phyloP scores from a whole-genome alignment of 2,888 invertebrate genomes.

The Mongoloraphidia duomilia region DNA sequence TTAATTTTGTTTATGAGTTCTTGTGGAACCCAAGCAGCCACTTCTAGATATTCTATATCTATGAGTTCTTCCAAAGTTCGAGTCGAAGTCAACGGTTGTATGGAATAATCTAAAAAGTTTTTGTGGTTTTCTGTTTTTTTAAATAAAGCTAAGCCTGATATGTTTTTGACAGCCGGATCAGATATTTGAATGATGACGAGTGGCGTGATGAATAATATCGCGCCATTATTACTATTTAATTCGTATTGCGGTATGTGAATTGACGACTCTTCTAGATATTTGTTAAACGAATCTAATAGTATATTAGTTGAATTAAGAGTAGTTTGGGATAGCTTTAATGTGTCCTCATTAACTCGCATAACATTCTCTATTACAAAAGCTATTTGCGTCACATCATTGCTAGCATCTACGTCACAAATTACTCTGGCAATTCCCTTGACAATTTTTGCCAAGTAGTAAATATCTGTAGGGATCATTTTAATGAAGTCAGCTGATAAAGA shows the following conservation, averaged over 20 bases:
- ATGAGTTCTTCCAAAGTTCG: slow-evolving; percentile 27
- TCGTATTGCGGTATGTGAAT: no score
- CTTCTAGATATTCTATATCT: slow-evolving; percentile 18
- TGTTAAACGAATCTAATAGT: slow-evolving; percentile 42
- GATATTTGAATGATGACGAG: slow-evolving; percentile 36
- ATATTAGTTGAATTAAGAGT: slow-evolving; percentile 47
- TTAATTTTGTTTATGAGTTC: slow-evolving; percentile 18
- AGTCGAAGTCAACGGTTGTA: slow-evolving; percentile 31
- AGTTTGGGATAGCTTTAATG: slow-evolving; percentile 31
- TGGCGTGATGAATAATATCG: slow-evolving; percentile 29
- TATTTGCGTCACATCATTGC: slow-evolving; percentile 34
- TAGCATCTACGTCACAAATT: slow-evolving; percentile 23
- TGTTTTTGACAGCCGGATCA: slow-evolving; percentile 33
- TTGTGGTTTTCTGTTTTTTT: slow-evolving; percentile 14
- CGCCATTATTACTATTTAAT: slow-evolving; percentile 5
- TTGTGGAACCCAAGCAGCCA: slow-evolving; percentile 22
- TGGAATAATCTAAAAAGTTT: slow-evolving; percentile 28
- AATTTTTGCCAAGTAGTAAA: slow-evolving; percentile 21
- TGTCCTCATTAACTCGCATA: slow-evolving; percentile 13
- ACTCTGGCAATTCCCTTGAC: slow-evolving; percentile 10
- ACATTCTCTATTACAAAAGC: slow-evolving; percentile 30
- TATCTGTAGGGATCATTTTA: slow-evolving; percentile 20
- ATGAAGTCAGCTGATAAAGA: slow-evolving; percentile 12
- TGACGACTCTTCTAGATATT: slow-evolving; percentile 32
- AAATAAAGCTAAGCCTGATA: slow-evolving; percentile 36